Evolutionary conservation across 2,797 vertebrate species (phyloP).

Genomic region (Allobates femoralis): DNA sequence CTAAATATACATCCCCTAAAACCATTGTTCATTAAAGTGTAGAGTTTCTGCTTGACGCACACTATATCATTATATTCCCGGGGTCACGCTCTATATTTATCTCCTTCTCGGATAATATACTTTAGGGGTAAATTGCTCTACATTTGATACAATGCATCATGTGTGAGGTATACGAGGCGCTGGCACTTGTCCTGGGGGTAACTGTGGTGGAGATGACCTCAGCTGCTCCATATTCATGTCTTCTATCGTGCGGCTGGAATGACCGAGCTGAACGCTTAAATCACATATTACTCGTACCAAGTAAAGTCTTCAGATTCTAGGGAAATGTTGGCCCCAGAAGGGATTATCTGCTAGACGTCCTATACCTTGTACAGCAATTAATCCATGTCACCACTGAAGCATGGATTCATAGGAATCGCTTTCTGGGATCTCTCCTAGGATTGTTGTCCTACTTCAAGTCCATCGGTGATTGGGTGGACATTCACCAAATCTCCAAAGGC

Average conservation of each 20-base stretch:
- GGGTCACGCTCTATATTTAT: slow-evolving; percentile 46
- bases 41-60: slow-evolving; percentile 44
- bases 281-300: neutral
- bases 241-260: neutral
- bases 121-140: slow-evolving; percentile 48
- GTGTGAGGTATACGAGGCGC: slow-evolving; percentile 23
- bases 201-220: neutral
- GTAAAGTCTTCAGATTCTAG: neutral
- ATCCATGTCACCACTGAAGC: neutral
- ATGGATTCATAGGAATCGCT: neutral
- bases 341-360: neutral
- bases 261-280: neutral
- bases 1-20: slow-evolving; percentile 25
- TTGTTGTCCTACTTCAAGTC: too few relatives aligned
- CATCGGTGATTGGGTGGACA: too few relatives aligned
- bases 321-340: neutral
- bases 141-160: slow-evolving; percentile 44
- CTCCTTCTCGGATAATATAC: slow-evolving; percentile 37
- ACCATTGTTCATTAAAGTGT: slow-evolving; percentile 35
- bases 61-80: slow-evolving; percentile 51
- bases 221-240: slow-evolving; percentile 33
- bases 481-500: too few relatives aligned
- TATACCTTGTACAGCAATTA: neutral
- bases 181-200: slow-evolving; percentile 38
- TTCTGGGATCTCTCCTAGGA: too few relatives aligned